Base-by-base conservation (phyloP, 64 coral and sea anemone species). In the Catalaphyllia jardinei region DNA sequence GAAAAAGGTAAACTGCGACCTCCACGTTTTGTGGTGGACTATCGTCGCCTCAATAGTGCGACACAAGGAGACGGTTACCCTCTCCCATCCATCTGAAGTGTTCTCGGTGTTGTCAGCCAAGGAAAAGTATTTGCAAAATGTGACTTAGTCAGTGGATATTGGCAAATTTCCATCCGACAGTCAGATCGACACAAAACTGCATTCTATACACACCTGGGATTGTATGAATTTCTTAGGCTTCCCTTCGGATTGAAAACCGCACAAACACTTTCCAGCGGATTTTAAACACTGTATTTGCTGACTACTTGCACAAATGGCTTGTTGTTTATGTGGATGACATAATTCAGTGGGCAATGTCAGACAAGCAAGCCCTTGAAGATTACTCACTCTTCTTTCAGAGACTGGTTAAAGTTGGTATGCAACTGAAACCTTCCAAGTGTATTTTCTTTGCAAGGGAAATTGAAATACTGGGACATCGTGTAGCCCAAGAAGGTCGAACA, bases 21-120 rank as follows among this genome's bases (percentile, higher is more conserved):
- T 31, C 82, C 90, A n/a, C 52, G 77, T 9, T 88, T 93, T 75
- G 77, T 88, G 29, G 92, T 89, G 27, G 86, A 89, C 73, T 89
- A 94, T 30, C 31, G 72, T 52, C 39, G 25, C 10, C 72, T 94
- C 20, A 89, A 85, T 18, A 52, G 54, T 76, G 71, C 85, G 17
- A 85, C 77, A 17, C 28, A 42, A 10, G 57, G 86, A 42, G 75
- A 93, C 62, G 60, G 52, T 25, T 82, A 82, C 72, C 77, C 86
- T 2, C 35, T 72, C 5, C 91, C 75, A 30, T 39, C 82, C 4
- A 83, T 73, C 42, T 38, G 27, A 50, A 73, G 79, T 39, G n/a
- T 91, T 31, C 67, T 91, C 30, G 89, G 85, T 75, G 54, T n/a
- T 33, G 29, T 84, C 19, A 13, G 18, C 13, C 18, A 0, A 7